Evolutionary conservation across 2,113 vertebrate species (phyloP).

Genomic region (Plestiodon gilberti): DNA sequence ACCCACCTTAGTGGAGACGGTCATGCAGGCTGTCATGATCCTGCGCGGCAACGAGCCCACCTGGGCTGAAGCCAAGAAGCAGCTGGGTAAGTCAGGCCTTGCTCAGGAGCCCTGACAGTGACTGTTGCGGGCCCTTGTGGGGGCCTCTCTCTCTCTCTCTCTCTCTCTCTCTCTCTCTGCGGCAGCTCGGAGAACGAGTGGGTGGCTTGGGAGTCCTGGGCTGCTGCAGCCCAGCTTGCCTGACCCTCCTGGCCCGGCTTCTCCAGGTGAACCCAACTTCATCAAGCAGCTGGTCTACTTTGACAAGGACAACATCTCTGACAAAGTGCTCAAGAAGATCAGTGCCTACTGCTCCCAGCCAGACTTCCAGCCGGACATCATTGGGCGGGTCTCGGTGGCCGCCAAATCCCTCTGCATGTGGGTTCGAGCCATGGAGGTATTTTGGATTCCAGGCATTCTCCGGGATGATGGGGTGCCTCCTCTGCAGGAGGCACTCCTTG

Average conservation of each 20-base stretch:
- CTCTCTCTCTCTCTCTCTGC: too few relatives aligned
- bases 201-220: too few relatives aligned
- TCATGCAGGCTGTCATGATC: constrained; percentile 93
- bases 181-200: neutral
- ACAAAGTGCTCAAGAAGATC: constrained; percentile 86
- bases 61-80: constrained; percentile 90
- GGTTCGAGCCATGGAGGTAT: constrained; percentile 90
- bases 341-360: constrained; percentile 83
- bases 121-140: too few relatives aligned
- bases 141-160: too few relatives aligned
- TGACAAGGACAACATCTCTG: constrained; percentile 90
- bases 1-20: constrained; percentile 86
- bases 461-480: neutral
- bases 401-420: constrained; percentile 94
- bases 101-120: rapidly evolving
- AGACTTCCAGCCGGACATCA: constrained; percentile 88
- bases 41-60: constrained; percentile 86
- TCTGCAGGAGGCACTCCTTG: neutral
- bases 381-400: constrained; percentile 86
- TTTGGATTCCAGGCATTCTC: too few relatives aligned
- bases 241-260: neutral
- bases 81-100: constrained; percentile 82
- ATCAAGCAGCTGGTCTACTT: constrained; percentile 89
- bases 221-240: rapidly evolving
- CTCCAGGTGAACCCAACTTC: constrained; percentile 86